Base-by-base conservation (phyloP, 2,888 invertebrate species). In the Orchesellides sinensis region DNA sequence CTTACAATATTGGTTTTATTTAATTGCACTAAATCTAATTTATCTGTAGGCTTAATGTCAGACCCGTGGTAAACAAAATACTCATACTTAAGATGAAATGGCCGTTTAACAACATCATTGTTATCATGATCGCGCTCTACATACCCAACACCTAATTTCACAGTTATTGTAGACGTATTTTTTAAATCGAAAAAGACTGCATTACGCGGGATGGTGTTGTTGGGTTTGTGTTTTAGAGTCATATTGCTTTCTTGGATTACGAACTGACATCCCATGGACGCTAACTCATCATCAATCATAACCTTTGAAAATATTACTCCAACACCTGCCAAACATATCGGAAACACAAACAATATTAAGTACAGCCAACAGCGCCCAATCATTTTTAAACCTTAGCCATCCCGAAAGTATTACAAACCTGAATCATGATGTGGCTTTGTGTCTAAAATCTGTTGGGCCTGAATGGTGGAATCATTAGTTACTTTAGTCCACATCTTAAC, bases 161-260 rank as follows among this genome's bases (percentile, higher is more conserved):
- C 25, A 5, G 40, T 40, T 1, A 40, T 8, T 5, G 40, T 10
- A 8, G n/a, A 40, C 10, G n/a, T n/a, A n/a, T n/a, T n/a, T 32
- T 6, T 19, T 1, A 52, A 49, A 19, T 17, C 19, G n/a, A 75
- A 75, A 14, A 45, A 25, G n/a, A 45, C 75, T 4, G 75, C 75
- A 35, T 65, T 52, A 12, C 6, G 2, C 14, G 5, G 49, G 49
- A 49, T 8, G 49, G 0, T n/a, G n/a, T n/a, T n/a, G n/a, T 25
- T 23, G 3, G 63, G 35, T 8, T 23, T 4, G 32, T 27, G 0
- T 0, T 0, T 10, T n/a, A 73, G 14, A 1, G 29, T 74, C 75
- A 75, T 75, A 25, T 75, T 75, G 14, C 66, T 66, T 52, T 66
- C 75, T 56, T 75, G 75, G 14, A 75, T 54, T 5, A 66, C 66